A percentile compares a stretch with the other conserved stretches of the same genome.
phyloP scores from a whole-genome alignment of 2,888 invertebrate species.

The Eucera pruinosa region DNA sequence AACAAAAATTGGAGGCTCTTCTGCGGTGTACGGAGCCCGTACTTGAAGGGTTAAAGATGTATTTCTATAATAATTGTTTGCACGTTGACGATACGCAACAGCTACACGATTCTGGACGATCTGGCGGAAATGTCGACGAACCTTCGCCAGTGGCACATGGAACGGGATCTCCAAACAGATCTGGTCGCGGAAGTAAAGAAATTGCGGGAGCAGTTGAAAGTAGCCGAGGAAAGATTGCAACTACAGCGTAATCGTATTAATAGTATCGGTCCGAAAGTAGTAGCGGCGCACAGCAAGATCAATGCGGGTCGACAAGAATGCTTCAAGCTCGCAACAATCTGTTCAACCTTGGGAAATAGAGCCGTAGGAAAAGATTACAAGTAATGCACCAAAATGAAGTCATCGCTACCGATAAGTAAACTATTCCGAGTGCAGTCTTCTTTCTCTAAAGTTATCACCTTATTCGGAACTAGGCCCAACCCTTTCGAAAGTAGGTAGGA shows the following conservation, averaged over 20 bases:
- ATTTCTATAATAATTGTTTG: slow-evolving; percentile 4
- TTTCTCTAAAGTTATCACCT: too few relatives aligned
- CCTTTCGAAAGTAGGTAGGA: too few relatives aligned
- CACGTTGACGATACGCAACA: slow-evolving; percentile 55
- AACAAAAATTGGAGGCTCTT: too few relatives aligned
- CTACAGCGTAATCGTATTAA: slow-evolving; percentile 76
- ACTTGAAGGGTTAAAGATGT: too few relatives aligned
- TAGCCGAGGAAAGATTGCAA: slow-evolving; percentile 76
- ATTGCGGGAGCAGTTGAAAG: slow-evolving; percentile 75
- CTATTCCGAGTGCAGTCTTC: too few relatives aligned
- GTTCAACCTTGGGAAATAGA: slow-evolving; percentile 77
- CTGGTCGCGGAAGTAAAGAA: slow-evolving; percentile 77
- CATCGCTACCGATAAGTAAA: background rate
- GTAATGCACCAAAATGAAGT: slow-evolving; percentile 69
- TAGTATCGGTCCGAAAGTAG: slow-evolving; percentile 76
- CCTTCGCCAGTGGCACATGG: slow-evolving; percentile 80
- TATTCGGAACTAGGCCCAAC: too few relatives aligned
- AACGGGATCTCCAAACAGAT: slow-evolving; percentile 76
- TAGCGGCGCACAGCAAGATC: slow-evolving; percentile 76
- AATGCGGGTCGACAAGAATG: slow-evolving; percentile 79
- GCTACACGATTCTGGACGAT: slow-evolving; percentile 80
- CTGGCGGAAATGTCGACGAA: slow-evolving; percentile 79
- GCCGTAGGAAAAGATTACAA: slow-evolving; percentile 79
- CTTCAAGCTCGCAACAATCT: slow-evolving; percentile 78
- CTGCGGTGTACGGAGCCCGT: too few relatives aligned